Evolutionary conservation across 2,797 vertebrate genomes (phyloP), one percentile per base, ranked within the genome.

Genomic region (Acrossocheilus wenchowensis): DNA sequence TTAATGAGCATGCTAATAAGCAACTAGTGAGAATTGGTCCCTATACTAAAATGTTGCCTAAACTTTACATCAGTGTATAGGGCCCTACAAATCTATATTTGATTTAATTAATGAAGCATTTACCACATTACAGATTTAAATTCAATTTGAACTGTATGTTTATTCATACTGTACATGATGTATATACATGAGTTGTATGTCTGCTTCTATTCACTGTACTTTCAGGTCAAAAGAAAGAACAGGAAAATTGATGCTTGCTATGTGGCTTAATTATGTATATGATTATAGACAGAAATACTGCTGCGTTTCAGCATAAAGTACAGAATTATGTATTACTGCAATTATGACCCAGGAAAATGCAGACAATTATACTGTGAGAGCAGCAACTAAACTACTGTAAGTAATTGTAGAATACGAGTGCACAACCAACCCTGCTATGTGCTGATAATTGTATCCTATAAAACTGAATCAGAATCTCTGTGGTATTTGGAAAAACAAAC

Each of bases 161-260:
- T 81, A 52, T 69, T 68, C 2, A 79, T 48, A 45, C 15, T 48
- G n/a, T 48, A 34, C 15, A 50, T 72, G 21, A 68, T 36, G 5
- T 11, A 2, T 0, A 41, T 45, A 11, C 43, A 11, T 45, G 43
- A 11, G 43, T 60, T n/a, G 57, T n/a, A n/a, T 60, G 57, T 60
- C 57, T 10, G 57, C 57, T 60, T 60, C 3, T n/a, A 11, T 60
- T 60, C 4, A 8, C 50, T 73, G 39, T 60, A 60, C 11, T 83
- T 43, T 73, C n/a, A 45, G 41, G 64, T 75, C 57, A 75, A 48
- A 75, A 23, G 34, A 62, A 23, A 57, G 41, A 74, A 64, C 57
- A 50, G 8, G 69, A 62, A 41, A 75, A 66, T 19, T 6, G 1
- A 74, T 66, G 43, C 12, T 39, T 39, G 21, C 21, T 66, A 52